Evolutionary conservation across 2,888 invertebrate species (phyloP), one percentile per base, ranked within the genome.

Genomic region (Tetranychus truncatus): DNA sequence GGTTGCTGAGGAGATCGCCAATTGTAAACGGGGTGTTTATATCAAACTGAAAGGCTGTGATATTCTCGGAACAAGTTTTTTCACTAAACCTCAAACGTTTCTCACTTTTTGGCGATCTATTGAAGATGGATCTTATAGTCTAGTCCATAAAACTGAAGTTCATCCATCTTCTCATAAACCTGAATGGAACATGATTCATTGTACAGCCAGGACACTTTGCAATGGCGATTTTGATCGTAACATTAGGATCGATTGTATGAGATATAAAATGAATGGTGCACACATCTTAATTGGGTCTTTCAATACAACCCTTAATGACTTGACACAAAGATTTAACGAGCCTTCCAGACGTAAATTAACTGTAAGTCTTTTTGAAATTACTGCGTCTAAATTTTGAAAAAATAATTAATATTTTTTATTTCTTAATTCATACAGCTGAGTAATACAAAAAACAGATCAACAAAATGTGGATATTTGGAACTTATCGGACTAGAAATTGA

Each of bases 111-210:
- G 45, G 34, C 67, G 84, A 76, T 81, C 81, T 34, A 84, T 84
- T 80, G 84, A 83, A 77, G 84, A 84, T 78, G 81, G 77, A 18
- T 67, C 24, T 6, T 84, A 82, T 77, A 82, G 84, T 75, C 81
- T 85, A 8, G 85, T 86, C 1, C 84, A 86, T 79, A 84, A 85
- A 79, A 86, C 86, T 67, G 86, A 87, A 80, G 84, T 84, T 18
- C 82, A 84, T 73, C 84, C 83, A 79, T 84, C 83, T 77, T 85
- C 84, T 11, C 79, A 84, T 69, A 84, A 86, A 79, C 87, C 87
- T 18, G 83, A 82, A 7, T 87, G 87, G 87, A 81, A 82, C 76
- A 80, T 83, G 8, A 83, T 86, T 76, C 82, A 81, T 4, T 78
- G 86, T 20, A 81, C 84, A 44, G 81, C 84, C 0, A 81, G 84